These are phyloP conservation scores for Centruroides vittatus DNA, from an alignment of 1,140 invertebrate genomes.

Conservation along the genomic window DNA sequence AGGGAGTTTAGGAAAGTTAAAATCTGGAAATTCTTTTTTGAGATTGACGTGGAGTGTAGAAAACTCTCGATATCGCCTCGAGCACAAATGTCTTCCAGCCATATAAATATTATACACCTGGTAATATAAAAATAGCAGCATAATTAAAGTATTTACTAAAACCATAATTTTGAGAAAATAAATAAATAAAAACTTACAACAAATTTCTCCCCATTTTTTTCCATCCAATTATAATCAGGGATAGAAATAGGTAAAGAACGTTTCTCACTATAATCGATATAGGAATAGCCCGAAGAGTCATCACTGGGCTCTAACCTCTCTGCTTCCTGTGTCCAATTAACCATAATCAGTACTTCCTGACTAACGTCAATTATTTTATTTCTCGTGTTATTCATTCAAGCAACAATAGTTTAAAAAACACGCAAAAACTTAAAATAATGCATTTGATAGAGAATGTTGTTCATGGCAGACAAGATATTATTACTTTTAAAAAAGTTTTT, in stretches of 20 bases:
- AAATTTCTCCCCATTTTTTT: constrained; percentile 73
- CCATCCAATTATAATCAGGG: constrained; percentile 76
- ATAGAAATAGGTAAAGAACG: constrained; percentile 94
- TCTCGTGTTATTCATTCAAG: no score
- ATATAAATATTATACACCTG: constrained; percentile 95
- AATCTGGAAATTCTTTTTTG: constrained; percentile 93
- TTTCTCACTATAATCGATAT: constrained; percentile 96
- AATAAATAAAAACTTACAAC: constrained; percentile 42
- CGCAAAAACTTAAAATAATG: no score
- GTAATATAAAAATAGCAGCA: no score
- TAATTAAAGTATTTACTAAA: no score
- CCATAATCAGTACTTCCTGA: no score
- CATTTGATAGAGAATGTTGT: no score
- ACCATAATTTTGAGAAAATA: neutral
- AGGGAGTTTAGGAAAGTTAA: constrained; percentile 93
- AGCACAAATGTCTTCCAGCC: constrained; percentile 94
- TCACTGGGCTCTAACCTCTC: constrained; percentile 73
- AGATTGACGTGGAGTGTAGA: constrained; percentile 73
- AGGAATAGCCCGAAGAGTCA: constrained; percentile 69
- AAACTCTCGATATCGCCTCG: constrained; percentile 89
- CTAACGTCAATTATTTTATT: no score
- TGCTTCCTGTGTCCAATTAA: constrained; percentile 45
- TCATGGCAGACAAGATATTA: no score
- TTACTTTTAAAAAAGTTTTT: no score
- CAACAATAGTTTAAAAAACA: no score